Evolutionary conservation across 1,140 invertebrate species (phyloP).

Genomic region (Drosophila fuyamai): DNA sequence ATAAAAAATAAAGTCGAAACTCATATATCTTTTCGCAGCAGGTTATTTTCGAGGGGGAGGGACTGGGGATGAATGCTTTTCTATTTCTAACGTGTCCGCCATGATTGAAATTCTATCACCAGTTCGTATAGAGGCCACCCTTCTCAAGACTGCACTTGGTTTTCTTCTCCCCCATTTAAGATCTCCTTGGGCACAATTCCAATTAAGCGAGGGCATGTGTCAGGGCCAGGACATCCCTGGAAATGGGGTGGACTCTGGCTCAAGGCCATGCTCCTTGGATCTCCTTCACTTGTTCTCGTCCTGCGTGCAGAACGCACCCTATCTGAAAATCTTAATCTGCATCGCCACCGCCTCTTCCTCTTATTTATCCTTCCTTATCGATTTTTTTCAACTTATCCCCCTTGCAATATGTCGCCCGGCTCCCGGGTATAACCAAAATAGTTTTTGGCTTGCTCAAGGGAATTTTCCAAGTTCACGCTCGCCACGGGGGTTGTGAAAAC

Average conservation of each 20-base stretch:
- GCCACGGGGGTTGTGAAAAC: constrained; percentile 63
- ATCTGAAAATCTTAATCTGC: constrained; percentile 33
- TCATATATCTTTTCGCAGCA: constrained; percentile 74
- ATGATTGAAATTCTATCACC: constrained; percentile 62
- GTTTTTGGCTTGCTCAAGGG: constrained; percentile 27
- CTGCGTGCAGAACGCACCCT: constrained; percentile 34
- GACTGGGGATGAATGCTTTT: constrained; percentile 33
- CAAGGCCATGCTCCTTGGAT: constrained; percentile 33
- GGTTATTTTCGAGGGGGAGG: constrained; percentile 32
- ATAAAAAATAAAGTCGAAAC: constrained; percentile 14
- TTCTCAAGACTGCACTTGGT: constrained; percentile 26
- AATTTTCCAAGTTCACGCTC: constrained; percentile 8
- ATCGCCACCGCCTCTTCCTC: neutral
- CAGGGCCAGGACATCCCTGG: constrained; percentile 28
- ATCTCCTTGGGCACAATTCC: constrained; percentile 42
- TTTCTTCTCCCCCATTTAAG: constrained; percentile 11
- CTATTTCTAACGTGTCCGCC: constrained; percentile 64
- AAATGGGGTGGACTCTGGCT: constrained; percentile 40
- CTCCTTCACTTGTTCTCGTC: constrained; percentile 16
- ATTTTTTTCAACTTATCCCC: constrained; percentile 32
- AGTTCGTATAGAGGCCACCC: constrained; percentile 7
- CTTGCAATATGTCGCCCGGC: constrained; percentile 27
- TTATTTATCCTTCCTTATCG: constrained; percentile 22
- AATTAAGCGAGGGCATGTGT: constrained; percentile 44
- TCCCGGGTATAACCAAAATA: constrained; percentile 23